Base-by-base conservation (phyloP, 2,113 vertebrate genomes). In the Amia ocellicauda region DNA sequence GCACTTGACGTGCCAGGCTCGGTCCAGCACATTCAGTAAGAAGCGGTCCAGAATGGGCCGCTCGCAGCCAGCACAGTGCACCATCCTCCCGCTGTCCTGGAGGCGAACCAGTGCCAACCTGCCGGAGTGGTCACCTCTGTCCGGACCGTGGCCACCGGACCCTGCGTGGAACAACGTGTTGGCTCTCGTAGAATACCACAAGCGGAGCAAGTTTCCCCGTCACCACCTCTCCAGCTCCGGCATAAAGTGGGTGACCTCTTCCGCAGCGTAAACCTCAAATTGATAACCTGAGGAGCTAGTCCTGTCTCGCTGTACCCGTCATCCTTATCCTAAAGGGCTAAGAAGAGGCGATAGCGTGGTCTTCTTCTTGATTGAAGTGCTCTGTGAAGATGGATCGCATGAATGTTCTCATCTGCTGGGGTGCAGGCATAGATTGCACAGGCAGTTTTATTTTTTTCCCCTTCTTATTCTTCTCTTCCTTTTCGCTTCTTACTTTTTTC, bases 1-100 rank as follows among this genome's bases (percentile, higher is more conserved):
- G 78, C 95, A 98, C 80, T 96, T 95, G 67, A 93, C 91, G 82
- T 98, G 95, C 95, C 95, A 98, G 43, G 95, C 94, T 80, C 93
- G 79, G 91, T 98, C 95, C 88, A 98, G 86, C 69, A 97, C 95
- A 86, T 96, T 97, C 52, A 96, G 89, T 27, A 95, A 87, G 76
- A 97, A 97, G 42, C 95, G 90, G 86, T 95, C 94, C 84, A 96
- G 80, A 79, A 96, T 97, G 88, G 94, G 94, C 92, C 94, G 90
- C 77, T 96, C 95, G 80, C 95, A 96, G 17, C 95, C 96, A 58
- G 96, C 96, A 83, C 96, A 98, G 85, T 94, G 94, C 86, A 95
- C 95, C 96, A 98, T 98, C 93, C 95, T 97, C 66, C 71, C 78
- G 70, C 75, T 80, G 85, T 83, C 90, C 89, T 86, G 83, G 70